Conservation (phyloP, 92 coral and sea anemone genomes). For the Bergia sp. region DNA sequence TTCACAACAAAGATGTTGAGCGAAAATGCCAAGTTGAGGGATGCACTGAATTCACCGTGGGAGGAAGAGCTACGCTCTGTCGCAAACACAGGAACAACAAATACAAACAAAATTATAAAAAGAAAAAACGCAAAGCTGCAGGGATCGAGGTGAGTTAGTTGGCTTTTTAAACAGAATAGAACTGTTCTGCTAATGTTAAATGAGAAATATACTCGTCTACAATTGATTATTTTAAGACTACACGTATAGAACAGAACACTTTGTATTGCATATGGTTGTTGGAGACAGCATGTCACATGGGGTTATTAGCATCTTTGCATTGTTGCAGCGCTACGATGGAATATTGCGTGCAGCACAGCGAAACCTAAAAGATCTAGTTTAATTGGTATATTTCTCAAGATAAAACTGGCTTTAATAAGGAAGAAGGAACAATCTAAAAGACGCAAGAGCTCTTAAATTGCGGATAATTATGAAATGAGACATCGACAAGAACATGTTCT, state of each 20-base stretch:
- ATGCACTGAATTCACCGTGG: slow-evolving; percentile 90
- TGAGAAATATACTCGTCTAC: not conserved
- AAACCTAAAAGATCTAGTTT: not conserved
- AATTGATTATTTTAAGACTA: not conserved
- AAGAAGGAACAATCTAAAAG: not conserved
- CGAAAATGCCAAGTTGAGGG: slow-evolving; percentile 95
- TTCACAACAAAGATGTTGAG: slow-evolving; percentile 48
- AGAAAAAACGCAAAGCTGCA: slow-evolving; percentile 88
- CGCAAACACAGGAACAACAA: slow-evolving; percentile 98
- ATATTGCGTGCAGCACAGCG: not conserved
- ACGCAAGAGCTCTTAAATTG: not conserved
- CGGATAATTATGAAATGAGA: slow-evolving; percentile 31
- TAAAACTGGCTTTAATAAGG: not conserved
- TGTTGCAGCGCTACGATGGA: slow-evolving; percentile 12
- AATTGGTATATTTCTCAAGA: not conserved
- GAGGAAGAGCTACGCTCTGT: slow-evolving; percentile 87
- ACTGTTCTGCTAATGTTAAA: not conserved
- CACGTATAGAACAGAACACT: not conserved
- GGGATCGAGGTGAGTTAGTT: slow-evolving; percentile 70
- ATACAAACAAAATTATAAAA: slow-evolving; percentile 98
- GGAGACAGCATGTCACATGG: slow-evolving; percentile 33
- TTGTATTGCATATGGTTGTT: not conserved
- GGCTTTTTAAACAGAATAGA: not conserved
- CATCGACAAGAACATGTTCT: slow-evolving; percentile 24
- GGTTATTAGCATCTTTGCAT: slow-evolving; percentile 10